Evolutionary conservation across 2,888 invertebrate species (phyloP), one percentile per base, ranked within the genome.

Genomic region (Drosophila macrospina): DNA sequence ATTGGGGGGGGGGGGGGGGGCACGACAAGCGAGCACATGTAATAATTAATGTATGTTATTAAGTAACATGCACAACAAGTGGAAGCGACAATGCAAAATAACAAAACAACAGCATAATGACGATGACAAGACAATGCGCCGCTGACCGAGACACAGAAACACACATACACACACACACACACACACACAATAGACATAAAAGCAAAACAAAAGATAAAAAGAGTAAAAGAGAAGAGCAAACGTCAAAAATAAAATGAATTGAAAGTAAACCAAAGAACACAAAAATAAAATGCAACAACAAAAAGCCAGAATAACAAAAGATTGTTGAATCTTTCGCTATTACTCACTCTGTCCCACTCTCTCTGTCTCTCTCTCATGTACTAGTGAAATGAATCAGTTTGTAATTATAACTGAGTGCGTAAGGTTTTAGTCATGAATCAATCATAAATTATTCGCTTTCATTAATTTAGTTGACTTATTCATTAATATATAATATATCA

Each of bases 41-140:
- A 71, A 77, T 67, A 83, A 69, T 75, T 67, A 55, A 51, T 69
- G 67, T 67, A 61, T 71, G n/a, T 73, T 66, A 77, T 77, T 69
- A 77, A 74, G 61, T 82, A 83, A 86, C 69, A 60, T 36, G 48
- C 66, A 73, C 69, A 73, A 68, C 78, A 78, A 80, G 72, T 73
- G 68, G 48, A 60, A 64, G 48, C 45, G 65, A 68, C 62, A 77
- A 78, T 50, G 59, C 70, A 68, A 68, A n/a, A n/a, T n/a, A n/a
- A n/a, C n/a, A n/a, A n/a, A n/a, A 74, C 61, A 76, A 30, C 61
- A 69, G 41, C 39, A 47, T 55, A 20, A 51, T 50, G 28, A 34
- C 41, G 47, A 54, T 52, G 41, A 50, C 34, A 61, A 37, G 56
- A 51, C 32, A 42, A 59, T 45, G 57, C 55, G 57, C 45, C 59